A percentile compares a stretch with the other conserved stretches of the same genome.
phyloP scores from a whole-genome alignment of 2,888 invertebrate species.

The Dryadula phaetusa region DNA sequence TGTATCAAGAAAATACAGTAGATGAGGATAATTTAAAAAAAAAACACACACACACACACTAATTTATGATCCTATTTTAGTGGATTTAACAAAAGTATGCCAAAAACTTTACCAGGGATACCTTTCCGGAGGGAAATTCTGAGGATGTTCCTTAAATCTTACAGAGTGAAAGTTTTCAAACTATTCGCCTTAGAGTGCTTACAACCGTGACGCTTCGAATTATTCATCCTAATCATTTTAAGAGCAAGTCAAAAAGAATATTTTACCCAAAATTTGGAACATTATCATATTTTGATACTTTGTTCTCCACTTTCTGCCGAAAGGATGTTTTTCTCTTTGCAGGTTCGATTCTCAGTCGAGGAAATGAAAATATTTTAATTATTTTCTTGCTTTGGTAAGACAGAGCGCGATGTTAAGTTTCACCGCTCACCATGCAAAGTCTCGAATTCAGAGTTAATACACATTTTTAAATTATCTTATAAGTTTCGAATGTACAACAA shows the following conservation, averaged over 20 bases:
- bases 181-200: not conserved
- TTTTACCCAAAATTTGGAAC: too few relatives aligned
- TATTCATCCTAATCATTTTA: not conserved
- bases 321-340: too few relatives aligned
- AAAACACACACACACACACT: not conserved
- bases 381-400: too few relatives aligned
- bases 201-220: not conserved
- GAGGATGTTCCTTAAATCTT: conserved; percentile 15
- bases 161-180: not conserved
- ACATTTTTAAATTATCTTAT: too few relatives aligned
- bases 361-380: too few relatives aligned
- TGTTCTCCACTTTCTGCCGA: too few relatives aligned
- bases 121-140: conserved; percentile 4
- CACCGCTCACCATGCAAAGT: too few relatives aligned
- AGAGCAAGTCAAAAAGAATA: not conserved
- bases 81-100: conserved; percentile 13
- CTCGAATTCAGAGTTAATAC: too few relatives aligned
- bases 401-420: too few relatives aligned
- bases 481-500: too few relatives aligned
- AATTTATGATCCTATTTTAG: not conserved
- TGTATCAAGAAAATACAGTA: not conserved
- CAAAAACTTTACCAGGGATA: conserved; percentile 13
- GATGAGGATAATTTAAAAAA: not conserved
- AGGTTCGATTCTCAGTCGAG: too few relatives aligned
- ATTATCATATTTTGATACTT: too few relatives aligned